Evolutionary conservation across 1,140 invertebrate species (phyloP), one percentile per base, ranked within the genome.

Genomic region (Oryctes rhinoceros): DNA sequence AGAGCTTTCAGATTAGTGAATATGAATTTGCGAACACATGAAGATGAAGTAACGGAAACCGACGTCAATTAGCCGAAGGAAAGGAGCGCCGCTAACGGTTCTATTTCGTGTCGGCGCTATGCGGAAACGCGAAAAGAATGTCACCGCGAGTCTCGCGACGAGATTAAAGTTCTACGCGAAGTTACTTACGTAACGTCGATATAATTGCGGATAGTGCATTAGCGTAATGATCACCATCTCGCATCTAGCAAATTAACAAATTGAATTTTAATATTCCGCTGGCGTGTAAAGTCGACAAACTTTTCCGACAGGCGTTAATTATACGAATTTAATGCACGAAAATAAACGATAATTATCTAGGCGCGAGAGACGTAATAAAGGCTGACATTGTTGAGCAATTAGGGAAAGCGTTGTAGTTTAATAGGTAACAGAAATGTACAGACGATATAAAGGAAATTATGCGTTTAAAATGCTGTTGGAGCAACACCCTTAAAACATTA

Each of bases 81-180:
- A 59, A 18, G 53, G 53, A 59, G 18, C 53, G 18, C 53, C 18
- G 18, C 53, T 59, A 59, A 59, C 18, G 53, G 18, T 59, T 59
- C 53, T 59, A 59, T 59, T 59, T 18, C 53, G 53, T 59, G 53
- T n/a, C 53, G 18, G 2, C 53, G 15, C n/a, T 59, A n/a, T 18
- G 18, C 53, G 53, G 53, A 59, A 59, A 59, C 53, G n/a, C n/a
- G 53, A 59, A 59, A 44, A 59, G 53, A 59, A 59, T 59, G 53
- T 18, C 53, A 59, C 5, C 53, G 13, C 53, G 53, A 59, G 53
- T 59, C 15, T 59, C 53, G 53, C n/a, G 13, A 59, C 53, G 5
- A 18, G 53, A 59, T 59, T 59, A 59, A 59, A 59, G 53, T 59
- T 15, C n/a, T 59, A 59, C 15, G 53, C 6, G 18, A 59, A 59